Percentiles rank a stretch among this genome's conserved stretches.
Evolutionary conservation across 2,113 vertebrate species (phyloP).

Genomic region (Spea multiplicata): DNA sequence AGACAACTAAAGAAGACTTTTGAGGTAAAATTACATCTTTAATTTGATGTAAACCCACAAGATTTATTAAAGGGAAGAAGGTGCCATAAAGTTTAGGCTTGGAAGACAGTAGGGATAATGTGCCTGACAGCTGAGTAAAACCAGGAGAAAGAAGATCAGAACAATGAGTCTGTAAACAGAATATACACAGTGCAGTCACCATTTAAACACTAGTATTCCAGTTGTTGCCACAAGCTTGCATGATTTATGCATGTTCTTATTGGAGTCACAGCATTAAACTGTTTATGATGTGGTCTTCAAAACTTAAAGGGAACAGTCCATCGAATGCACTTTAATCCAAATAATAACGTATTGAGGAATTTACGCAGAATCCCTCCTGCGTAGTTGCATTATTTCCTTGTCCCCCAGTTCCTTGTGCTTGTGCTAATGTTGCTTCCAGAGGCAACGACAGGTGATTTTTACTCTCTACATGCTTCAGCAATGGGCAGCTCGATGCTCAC

Average conservation of each 20-base stretch:
- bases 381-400: no score
- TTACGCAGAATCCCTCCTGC: no score
- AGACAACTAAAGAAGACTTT: neutral
- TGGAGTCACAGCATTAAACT: conserved; percentile 16
- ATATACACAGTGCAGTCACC: neutral
- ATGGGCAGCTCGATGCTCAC: no score
- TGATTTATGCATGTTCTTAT: conserved; percentile 1
- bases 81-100: neutral
- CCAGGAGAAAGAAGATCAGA: neutral
- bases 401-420: no score
- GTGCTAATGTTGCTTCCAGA: no score
- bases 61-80: neutral
- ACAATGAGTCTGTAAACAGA: neutral
- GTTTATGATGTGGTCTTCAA: neutral
- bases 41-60: neutral
- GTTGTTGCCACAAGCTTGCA: neutral
- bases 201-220: conserved; percentile 23
- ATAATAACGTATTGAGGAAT: no score
- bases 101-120: no score
- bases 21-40: neutral
- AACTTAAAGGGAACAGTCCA: no score
- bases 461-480: no score
- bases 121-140: conserved; percentile 30
- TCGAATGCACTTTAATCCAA: no score
- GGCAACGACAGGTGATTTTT: no score